A percentile compares a stretch with the other conserved stretches of the same genome.
Conservation (phyloP, 2,797 vertebrate species). For the Decapterus maruadsi region DNA sequence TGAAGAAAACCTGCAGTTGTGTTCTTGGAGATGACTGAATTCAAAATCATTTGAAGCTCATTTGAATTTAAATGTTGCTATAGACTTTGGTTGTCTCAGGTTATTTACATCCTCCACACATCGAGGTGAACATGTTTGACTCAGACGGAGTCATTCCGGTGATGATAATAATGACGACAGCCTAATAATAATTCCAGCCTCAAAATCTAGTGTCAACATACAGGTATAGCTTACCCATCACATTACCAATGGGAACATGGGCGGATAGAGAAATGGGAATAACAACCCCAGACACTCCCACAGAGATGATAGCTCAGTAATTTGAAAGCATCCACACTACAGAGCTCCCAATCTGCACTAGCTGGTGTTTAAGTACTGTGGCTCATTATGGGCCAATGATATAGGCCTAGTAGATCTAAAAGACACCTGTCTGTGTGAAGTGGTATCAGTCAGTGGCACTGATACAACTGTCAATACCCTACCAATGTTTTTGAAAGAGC, state of each 20-base stretch:
- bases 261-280: no score
- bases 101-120: slow-evolving; percentile 4
- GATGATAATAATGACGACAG: not conserved
- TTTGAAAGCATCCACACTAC: not conserved
- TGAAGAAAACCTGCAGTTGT: slow-evolving; percentile 25
- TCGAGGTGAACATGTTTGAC: not conserved
- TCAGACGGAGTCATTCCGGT: not conserved
- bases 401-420: not conserved
- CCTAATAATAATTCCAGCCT: not conserved
- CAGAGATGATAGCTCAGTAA: not conserved
- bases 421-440: not conserved
- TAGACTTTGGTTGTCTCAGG: not conserved
- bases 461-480: no score
- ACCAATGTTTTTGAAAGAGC: no score
- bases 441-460: not conserved
- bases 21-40: slow-evolving; percentile 3
- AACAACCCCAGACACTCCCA: not conserved
- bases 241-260: no score
- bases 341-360: not conserved
- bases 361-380: no score
- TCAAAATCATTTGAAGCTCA: slow-evolving; percentile 15
- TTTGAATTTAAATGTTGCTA: slow-evolving; percentile 15
- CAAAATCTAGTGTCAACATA: not conserved
- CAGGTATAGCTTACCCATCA: not conserved
- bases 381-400: no score